A percentile compares a stretch with the other conserved stretches of the same genome.
phyloP scores from a whole-genome alignment of 2,888 invertebrate genomes.

The Drosophila monieri region DNA sequence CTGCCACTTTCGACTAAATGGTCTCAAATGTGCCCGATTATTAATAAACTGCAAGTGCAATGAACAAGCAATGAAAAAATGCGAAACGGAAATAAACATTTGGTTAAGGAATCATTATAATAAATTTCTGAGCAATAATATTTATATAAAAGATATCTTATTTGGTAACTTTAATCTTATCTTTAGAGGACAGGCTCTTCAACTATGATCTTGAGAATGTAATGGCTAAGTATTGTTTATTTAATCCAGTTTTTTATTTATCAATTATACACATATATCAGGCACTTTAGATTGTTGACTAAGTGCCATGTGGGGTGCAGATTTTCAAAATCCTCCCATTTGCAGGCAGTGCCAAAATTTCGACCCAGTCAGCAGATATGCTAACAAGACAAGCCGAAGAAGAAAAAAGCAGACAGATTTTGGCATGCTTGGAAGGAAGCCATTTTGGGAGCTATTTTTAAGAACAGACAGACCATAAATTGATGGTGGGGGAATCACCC shows the following conservation, averaged over 20 bases:
- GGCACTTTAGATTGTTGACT: constrained; percentile 11
- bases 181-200: not conserved
- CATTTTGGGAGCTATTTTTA: constrained; percentile 41
- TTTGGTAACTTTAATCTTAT: not conserved
- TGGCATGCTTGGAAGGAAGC: constrained; percentile 42
- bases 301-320: constrained; percentile 18
- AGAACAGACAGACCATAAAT: constrained; percentile 47
- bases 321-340: constrained; percentile 15
- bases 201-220: no score
- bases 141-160: no score
- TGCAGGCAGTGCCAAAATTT: constrained; percentile 27
- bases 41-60: constrained; percentile 40
- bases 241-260: not conserved
- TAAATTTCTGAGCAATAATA: not conserved
- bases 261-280: constrained; percentile 3
- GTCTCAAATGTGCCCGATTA: constrained; percentile 15
- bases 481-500: constrained; percentile 15
- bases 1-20: constrained; percentile 45
- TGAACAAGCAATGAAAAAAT: constrained; percentile 14
- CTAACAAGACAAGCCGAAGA: constrained; percentile 20
- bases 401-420: constrained; percentile 34
- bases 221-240: not conserved
- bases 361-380: constrained; percentile 17
- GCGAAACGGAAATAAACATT: constrained; percentile 22
- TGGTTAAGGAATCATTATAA: not conserved